Evolutionary conservation across 2,113 vertebrate species (phyloP), one percentile per base, ranked within the genome.

Genomic region (Rhineura floridana): DNA sequence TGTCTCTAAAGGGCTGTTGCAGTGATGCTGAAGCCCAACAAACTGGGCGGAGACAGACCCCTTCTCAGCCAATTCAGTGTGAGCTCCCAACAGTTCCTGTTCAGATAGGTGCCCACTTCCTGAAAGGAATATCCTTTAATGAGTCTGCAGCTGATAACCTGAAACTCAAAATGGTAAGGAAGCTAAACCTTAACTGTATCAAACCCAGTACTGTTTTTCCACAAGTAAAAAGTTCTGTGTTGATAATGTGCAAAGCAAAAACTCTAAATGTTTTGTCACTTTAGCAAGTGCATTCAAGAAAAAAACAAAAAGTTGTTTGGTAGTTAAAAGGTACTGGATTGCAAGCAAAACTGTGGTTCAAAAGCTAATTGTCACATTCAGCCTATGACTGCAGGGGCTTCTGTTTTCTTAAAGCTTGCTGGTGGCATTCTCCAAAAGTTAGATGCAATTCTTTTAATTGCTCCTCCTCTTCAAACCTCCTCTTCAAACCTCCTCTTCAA

Each of bases 91-190:
- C 98, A 6, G 98, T 99, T 84, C 98, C 99, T 0, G 97, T 99
- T 86, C 99, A 99, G 95, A 99, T 99, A 0, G 98, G 98, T 91
- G 96, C 98, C 0, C 98, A 98, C 92, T 99, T 99, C 92, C 97
- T 99, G 91, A 99, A 99, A 96, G 99, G 99, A 72, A 98, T 99
- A 92, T 99, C 99, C 91, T 99, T 98, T 91, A 99, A 99, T 1
- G 99, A 99, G 95, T 99, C 98, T 0, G 97, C 98, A 1, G 97
- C 98, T 6, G 99, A 99, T 93, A 99, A 99, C 96, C 97, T 99
- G 91, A 99, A 99, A 94, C 96, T 99, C 80, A 99, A 99, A 97
- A 99, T 97, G 97, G 99, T 99, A 98, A 77, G 44, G 63, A 36
- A 10, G 12, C 77, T 59, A 55, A n/a, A 69, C 30, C 59, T 52